Evolutionary conservation across 2,797 vertebrate species (phyloP).

Genomic region (Margarornis squamiger): DNA sequence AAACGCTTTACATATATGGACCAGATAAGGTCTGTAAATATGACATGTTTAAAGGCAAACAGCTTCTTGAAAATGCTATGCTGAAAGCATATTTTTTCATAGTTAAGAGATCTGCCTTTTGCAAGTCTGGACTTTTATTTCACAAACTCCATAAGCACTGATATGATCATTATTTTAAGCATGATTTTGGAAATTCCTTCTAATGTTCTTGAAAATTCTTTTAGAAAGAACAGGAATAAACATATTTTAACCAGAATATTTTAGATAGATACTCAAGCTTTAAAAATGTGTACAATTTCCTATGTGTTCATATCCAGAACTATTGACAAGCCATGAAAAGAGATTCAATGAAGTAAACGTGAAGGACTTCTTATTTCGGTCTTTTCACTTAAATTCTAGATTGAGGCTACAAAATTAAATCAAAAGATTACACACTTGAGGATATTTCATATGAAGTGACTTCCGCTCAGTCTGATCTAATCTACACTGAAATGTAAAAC

Average conservation of each 20-base stretch:
- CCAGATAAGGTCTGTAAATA: neutral
- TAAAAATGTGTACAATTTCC: neutral
- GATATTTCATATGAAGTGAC: neutral
- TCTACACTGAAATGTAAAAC: neutral
- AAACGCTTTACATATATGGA: neutral
- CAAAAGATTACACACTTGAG: neutral
- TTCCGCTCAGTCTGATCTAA: slow-evolving; percentile 21
- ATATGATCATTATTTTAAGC: neutral
- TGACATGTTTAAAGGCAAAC: neutral
- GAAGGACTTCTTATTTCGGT: neutral
- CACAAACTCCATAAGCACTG: neutral
- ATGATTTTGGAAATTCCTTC: neutral
- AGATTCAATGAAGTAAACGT: neutral
- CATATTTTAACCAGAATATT: neutral
- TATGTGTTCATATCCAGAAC: neutral
- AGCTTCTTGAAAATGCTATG: neutral
- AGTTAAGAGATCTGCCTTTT: neutral
- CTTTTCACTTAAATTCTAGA: slow-evolving; percentile 12
- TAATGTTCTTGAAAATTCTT: neutral
- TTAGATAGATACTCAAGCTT: neutral
- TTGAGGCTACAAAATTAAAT: slow-evolving; percentile 48
- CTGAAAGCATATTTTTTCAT: neutral
- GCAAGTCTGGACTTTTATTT: neutral
- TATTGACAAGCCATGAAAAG: neutral
- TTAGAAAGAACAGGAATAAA: neutral